Percentiles rank a stretch among this genome's conserved stretches.
These are phyloP conservation scores for Pipistrellus kuhlii DNA, from an alignment of 2,797 vertebrate genomes.

Conservation along the genomic window DNA sequence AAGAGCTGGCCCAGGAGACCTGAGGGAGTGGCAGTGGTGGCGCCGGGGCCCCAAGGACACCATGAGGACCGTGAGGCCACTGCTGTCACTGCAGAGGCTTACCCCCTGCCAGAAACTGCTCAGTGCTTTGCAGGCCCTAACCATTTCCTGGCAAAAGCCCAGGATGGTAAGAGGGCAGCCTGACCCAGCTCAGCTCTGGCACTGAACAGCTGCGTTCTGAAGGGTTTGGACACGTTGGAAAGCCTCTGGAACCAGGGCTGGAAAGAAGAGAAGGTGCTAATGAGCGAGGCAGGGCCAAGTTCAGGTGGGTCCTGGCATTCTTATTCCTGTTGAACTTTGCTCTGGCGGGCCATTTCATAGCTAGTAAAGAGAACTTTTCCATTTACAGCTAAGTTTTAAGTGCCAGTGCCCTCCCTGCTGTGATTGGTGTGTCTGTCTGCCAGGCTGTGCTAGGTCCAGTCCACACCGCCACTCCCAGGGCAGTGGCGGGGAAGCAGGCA, in stretches of 20 bases:
- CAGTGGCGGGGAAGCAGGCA: accelerated
- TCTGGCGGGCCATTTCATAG: accelerated
- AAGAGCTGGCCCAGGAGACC: neutral
- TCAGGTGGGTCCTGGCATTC: neutral
- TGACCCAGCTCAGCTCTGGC: too few relatives aligned
- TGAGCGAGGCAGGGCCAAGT: neutral
- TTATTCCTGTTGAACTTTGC: neutral
- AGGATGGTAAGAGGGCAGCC: accelerated
- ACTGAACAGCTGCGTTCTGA: neutral
- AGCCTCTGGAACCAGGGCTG: neutral
- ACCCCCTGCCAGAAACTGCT: neutral
- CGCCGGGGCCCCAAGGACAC: neutral
- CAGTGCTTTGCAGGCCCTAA: neutral
- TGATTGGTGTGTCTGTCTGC: too few relatives aligned
- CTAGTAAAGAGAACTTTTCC: neutral
- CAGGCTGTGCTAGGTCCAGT: neutral
- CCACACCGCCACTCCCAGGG: accelerated
- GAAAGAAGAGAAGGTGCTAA: neutral
- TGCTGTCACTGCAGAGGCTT: accelerated
- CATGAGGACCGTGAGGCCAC: accelerated
- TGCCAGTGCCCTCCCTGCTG: neutral
- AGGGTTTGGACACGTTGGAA: neutral
- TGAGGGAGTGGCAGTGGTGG: accelerated
- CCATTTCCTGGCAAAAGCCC: neutral
- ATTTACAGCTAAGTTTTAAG: neutral